Conservation (phyloP, 92 coral and sea anemone genomes). For the Epizoanthus ramosus region DNA sequence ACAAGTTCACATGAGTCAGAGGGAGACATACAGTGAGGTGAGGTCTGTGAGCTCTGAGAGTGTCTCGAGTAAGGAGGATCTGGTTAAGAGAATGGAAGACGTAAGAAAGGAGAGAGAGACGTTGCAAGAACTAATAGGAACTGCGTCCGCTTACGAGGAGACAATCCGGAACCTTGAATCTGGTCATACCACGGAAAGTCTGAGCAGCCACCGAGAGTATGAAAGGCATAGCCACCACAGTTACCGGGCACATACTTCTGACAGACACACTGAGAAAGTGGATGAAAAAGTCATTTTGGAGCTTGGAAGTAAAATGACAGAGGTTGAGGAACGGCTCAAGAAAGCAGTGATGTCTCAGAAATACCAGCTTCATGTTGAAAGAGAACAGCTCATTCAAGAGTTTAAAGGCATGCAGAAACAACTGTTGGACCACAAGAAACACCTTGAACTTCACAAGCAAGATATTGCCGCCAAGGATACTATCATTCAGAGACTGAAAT, state of each 20-base stretch:
- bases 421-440: slow-evolving; percentile 84
- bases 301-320: slow-evolving; percentile 82
- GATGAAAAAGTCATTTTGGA: slow-evolving; percentile 81
- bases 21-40: slow-evolving; percentile 44
- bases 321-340: slow-evolving; percentile 85
- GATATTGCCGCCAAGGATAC: slow-evolving; percentile 90
- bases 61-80: slow-evolving; percentile 47
- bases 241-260: slow-evolving; percentile 19
- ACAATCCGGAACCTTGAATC: slow-evolving; percentile 66
- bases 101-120: slow-evolving; percentile 75
- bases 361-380: slow-evolving; percentile 81
- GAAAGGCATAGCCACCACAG: slow-evolving; percentile 28
- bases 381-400: slow-evolving; percentile 88
- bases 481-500: slow-evolving; percentile 82
- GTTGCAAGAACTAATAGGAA: slow-evolving; percentile 78
- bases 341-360: slow-evolving; percentile 92
- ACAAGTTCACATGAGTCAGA: slow-evolving; percentile 62
- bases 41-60: slow-evolving; percentile 45
- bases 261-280: slow-evolving; percentile 47
- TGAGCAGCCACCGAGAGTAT: slow-evolving; percentile 37
- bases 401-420: slow-evolving; percentile 85
- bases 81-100: slow-evolving; percentile 68
- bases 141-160: slow-evolving; percentile 90
- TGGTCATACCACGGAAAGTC: slow-evolving; percentile 3
- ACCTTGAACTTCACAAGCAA: slow-evolving; percentile 83